Base-by-base conservation (phyloP, 2,888 invertebrate species). In the Itoplectis maculator region DNA sequence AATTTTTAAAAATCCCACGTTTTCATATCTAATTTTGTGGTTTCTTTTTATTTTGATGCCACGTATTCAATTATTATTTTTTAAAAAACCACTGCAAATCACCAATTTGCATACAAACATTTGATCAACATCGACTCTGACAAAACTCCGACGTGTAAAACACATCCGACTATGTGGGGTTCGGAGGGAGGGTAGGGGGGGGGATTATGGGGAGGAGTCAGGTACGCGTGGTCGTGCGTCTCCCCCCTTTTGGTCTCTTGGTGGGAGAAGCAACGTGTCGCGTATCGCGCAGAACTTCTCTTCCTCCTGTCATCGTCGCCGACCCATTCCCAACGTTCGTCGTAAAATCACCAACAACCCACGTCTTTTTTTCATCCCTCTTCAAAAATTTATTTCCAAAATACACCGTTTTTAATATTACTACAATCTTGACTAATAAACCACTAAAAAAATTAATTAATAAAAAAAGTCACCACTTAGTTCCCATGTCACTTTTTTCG, bases 161-260 rank as follows among this genome's bases (percentile, higher is more conserved):
- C 15, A 18, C 15, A 18, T 37, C 7, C 20, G 42, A n/a, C n/a
- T n/a, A n/a, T 42, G 81, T 63, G 74, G 82, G 15, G 61, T 61
- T n/a, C n/a, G n/a, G n/a, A n/a, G n/a, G n/a, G n/a, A n/a, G n/a
- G n/a, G n/a, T n/a, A n/a, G n/a, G n/a, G 61, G 37, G 87, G 87
- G 85, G 85, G 86, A 85, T 80, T 81, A 79, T 81, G 82, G 86
- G 90, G 90, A 88, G 90, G 90, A 90, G 90, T 83, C 88, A 86
- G 86, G 87, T 81, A 84, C 82, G 84, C 85, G 75, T 86, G 85
- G 61, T n/a, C 61, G 56, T 61, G 51, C 40, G 15, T 70, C 45
- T 61, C 79, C 73, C 82, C n/a, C 66, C 79, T 84, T 69, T 59
- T 73, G 72, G 35, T 51, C 54, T 49, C 65, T 73, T 86, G 85